Evolutionary conservation across 2,888 invertebrate species (phyloP).

Genomic region (Phalera bucephala): DNA sequence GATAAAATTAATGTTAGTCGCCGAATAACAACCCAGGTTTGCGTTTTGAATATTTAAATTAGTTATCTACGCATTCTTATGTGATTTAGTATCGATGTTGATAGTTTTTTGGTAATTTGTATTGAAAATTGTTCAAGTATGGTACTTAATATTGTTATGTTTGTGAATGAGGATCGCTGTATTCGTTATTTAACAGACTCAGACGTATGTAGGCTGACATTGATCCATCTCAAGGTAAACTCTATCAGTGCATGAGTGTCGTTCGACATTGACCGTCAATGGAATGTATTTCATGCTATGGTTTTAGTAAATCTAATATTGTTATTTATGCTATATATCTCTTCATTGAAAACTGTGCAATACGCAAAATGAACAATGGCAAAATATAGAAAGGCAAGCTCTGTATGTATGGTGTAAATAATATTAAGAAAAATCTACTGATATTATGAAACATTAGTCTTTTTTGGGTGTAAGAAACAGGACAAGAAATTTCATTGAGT

Average conservation of each 20-base stretch:
- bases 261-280: slow-evolving; percentile 36
- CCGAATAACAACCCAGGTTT: slow-evolving; percentile 38
- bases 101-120: too few species aligned
- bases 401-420: too few species aligned
- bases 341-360: too few species aligned
- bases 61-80: slow-evolving; percentile 7
- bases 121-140: too few species aligned
- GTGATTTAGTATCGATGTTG: slow-evolving; percentile 8
- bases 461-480: too few species aligned
- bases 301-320: neutral
- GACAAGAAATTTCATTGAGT: too few species aligned
- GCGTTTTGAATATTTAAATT: slow-evolving; percentile 21
- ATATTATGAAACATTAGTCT: too few species aligned
- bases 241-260: slow-evolving; percentile 36
- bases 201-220: slow-evolving; percentile 54
- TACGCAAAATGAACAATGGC: too few species aligned
- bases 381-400: too few species aligned
- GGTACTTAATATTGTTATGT: neutral
- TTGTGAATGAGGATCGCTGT: neutral
- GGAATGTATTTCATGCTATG: slow-evolving; percentile 9
- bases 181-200: slow-evolving; percentile 7
- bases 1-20: slow-evolving; percentile 52
- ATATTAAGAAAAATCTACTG: too few species aligned
- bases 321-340: too few species aligned
- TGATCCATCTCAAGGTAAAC: slow-evolving; percentile 70